Percentiles rank a stretch among this genome's conserved stretches.
phyloP scores from a whole-genome alignment of 2,888 invertebrate species.

The Macropis europaea region DNA sequence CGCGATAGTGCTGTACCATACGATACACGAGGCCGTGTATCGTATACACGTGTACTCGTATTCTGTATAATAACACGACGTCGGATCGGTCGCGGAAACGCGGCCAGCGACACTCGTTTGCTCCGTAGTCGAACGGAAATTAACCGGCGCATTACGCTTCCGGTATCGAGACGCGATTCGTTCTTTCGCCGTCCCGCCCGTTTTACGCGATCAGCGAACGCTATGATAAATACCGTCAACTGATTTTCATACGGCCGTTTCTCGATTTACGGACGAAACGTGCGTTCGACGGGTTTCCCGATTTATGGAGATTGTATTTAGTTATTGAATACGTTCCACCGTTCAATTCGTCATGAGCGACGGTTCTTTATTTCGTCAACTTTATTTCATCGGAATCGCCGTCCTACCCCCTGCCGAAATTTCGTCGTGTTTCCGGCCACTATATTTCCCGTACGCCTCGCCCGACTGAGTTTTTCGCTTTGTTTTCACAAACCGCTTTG shows the following conservation, averaged over 20 bases:
- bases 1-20: conserved; percentile 10
- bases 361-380: conserved; percentile 6
- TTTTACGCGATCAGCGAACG: conserved; percentile 16
- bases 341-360: background rate
- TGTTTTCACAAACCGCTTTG: too few relatives aligned
- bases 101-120: conserved; percentile 31
- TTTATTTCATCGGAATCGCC: too few relatives aligned
- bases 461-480: too few relatives aligned
- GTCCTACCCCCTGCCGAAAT: too few relatives aligned
- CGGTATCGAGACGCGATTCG: conserved; percentile 23
- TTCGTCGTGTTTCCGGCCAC: too few relatives aligned
- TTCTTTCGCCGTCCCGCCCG: conserved; percentile 39
- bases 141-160: conserved; percentile 35
- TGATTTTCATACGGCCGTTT: conserved; percentile 34
- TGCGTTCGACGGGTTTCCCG: conserved; percentile 16
- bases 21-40: background rate
- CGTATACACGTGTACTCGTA: background rate
- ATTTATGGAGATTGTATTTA: conserved; percentile 47
- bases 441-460: too few relatives aligned
- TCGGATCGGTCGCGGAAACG: conserved; percentile 25
- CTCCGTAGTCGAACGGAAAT: conserved; percentile 50
- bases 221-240: conserved; percentile 35
- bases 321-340: conserved; percentile 26
- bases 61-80: conserved; percentile 28
- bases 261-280: conserved; percentile 26